Evolutionary conservation across 2,888 invertebrate species (phyloP), one percentile per base, ranked within the genome.

Genomic region (Agrochola macilenta): DNA sequence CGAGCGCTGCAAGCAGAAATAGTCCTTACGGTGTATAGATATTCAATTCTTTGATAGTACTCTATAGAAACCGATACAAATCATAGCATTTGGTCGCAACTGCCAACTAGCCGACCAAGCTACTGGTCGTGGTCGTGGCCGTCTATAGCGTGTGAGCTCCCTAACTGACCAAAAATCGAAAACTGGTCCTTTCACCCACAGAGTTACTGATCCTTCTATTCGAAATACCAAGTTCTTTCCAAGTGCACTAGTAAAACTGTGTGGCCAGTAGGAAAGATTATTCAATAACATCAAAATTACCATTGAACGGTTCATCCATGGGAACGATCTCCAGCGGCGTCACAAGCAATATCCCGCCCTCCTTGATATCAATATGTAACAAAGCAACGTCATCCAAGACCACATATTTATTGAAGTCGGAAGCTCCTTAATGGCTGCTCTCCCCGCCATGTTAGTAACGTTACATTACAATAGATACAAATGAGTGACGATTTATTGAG

Each of bases 341-440:
- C 26, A 14, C 71, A 0, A 54, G n/a, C 64, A 14, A 74, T 58
- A 61, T 76, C 80, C 71, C 71, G 84, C 81, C 84, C 81, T 77
- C 54, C 63, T 74, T 58, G 80, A 80, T 74, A 80, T 70, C 76
- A 68, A 74, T 80, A 79, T 64, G 70, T 75, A 52, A 73, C 71
- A 79, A 77, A 69, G 79, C 76, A 65, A 68, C 66, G 68, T 79
- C 82, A 83, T 74, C 75, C 66, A 78, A 76, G 66, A 77, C 74
- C 74, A 79, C 79, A 81, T 76, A 84, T 81, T 88, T 88, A 90
- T 87, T 81, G 79, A 77, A 74, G 57, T 84, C 90, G 91, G 91
- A 91, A 89, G 86, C 81, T 69, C 61, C 7, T 78, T 88, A 89
- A 91, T 88, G 89, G 88, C 76, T 17, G 66, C 82, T 86, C 85